Percentiles rank a stretch among this genome's conserved stretches.
phyloP scores from a whole-genome alignment of 2,113 vertebrate species.

The Symphodus melops region DNA sequence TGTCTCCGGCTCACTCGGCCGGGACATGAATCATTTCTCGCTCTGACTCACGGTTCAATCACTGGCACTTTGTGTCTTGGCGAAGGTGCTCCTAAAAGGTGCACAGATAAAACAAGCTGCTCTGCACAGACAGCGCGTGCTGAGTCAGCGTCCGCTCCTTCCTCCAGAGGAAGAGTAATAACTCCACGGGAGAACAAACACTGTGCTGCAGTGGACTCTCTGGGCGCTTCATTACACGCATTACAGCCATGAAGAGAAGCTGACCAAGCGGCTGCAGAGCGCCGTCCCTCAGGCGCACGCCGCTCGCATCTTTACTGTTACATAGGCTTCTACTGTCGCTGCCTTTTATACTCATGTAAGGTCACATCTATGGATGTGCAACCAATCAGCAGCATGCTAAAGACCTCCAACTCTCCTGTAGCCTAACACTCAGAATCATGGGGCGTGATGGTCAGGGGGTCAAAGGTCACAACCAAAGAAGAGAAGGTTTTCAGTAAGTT shows the following conservation, averaged over 20 bases:
- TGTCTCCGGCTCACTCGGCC: constrained; percentile 49
- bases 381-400: constrained; percentile 1
- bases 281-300: constrained; percentile 12
- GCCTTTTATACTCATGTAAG: not conserved
- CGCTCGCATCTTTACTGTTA: constrained; percentile 24
- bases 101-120: constrained; percentile 66
- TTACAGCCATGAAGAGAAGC: constrained; percentile 65
- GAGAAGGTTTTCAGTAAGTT: no score
- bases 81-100: constrained; percentile 65
- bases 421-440: no score
- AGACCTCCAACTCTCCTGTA: not conserved
- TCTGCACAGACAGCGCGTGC: constrained; percentile 61
- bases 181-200: constrained; percentile 73
- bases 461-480: no score
- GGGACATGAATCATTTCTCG: constrained; percentile 70
- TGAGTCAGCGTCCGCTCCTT: constrained; percentile 72
- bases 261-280: constrained; percentile 47
- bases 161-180: constrained; percentile 72
- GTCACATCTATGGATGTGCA: constrained; percentile 3
- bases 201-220: constrained; percentile 77
- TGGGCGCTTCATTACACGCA: constrained; percentile 72
- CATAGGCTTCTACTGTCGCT: not conserved
- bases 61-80: constrained; percentile 69
- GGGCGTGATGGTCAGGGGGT: no score
- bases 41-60: constrained; percentile 70